These are phyloP conservation scores for Melanerpes aurifrons DNA, from an alignment of 2,113 vertebrate genomes.

Conservation along the genomic window DNA sequence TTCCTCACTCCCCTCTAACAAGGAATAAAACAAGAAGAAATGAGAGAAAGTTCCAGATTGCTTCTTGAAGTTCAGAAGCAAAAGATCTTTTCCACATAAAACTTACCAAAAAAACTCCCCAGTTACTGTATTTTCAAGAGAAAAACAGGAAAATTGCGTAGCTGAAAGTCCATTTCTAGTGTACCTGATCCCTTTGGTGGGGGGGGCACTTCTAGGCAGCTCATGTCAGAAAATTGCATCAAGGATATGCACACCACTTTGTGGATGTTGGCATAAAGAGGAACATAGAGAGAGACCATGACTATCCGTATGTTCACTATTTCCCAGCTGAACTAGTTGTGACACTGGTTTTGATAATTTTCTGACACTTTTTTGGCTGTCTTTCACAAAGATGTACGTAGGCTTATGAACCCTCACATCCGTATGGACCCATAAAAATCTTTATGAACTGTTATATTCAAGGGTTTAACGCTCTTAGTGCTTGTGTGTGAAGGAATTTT, in stretches of 20 bases:
- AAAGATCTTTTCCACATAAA: not conserved
- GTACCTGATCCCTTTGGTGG: not conserved
- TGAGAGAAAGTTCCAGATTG: not conserved
- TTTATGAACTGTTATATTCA: not conserved
- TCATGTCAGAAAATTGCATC: not conserved
- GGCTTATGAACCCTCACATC: not conserved
- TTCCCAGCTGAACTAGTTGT: not conserved
- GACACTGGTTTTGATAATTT: not conserved
- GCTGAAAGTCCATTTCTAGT: not conserved
- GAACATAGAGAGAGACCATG: not conserved
- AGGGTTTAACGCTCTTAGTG: not conserved
- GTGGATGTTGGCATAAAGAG: not conserved
- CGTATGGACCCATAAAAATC: not conserved
- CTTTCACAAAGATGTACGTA: not conserved
- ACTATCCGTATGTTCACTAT: not conserved
- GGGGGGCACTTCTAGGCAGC: not conserved
- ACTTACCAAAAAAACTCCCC: not conserved
- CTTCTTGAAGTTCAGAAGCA: not conserved
- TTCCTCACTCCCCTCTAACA: not conserved
- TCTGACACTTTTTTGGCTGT: not conserved
- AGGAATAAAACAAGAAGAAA: not conserved
- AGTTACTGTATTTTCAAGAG: not conserved
- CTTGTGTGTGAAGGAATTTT: not conserved
- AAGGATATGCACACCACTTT: not conserved
- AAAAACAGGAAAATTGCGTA: not conserved